Base-by-base conservation (phyloP, 2,888 invertebrate species). In the Xanthia icteritia region DNA sequence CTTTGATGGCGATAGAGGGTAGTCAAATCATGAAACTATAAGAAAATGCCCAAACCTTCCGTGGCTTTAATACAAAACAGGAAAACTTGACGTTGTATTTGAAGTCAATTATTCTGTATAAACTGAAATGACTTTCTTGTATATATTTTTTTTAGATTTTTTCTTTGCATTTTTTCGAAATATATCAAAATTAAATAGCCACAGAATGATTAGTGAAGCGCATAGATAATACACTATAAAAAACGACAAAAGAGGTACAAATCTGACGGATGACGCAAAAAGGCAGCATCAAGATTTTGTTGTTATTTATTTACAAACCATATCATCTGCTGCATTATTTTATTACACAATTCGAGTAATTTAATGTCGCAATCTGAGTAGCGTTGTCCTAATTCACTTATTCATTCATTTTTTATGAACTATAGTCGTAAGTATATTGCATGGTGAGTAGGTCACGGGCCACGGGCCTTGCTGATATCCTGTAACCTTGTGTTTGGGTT, bases 321-420 rank as follows among this genome's bases (percentile, higher is more conserved):
- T 92, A 92, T 91, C 91, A 92, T 91, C 91, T 92, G 92, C 89
- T 87, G 86, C 81, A 85, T 86, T 86, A 83, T 85, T 31, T 31
- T 86, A 84, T 90, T 89, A 86, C 86, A 86, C 88, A 90, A 89
- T 82, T 84, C 72, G 67, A 77, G 76, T 83, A 77, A 85, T 83
- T 74, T 83, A 77, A 85, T 83, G 85, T 83, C 80, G 85, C 81
- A 86, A 82, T 83, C 69, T 77, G 78, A 83, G 76, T 80, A 86
- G 79, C 85, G 82, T 79, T 85, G 87, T 78, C 87, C 91, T 85
- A 85, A 87, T 91, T 90, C 85, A 81, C 64, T 83, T 81, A 81
- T 72, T 79, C 68, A 72, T 75, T 67, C 11, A 23, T 82, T 68
- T 82, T 83, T 56, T n/a, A 67, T 63, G 45, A 61, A 60, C 15